These are phyloP conservation scores for Sminthurinus aureus DNA, from an alignment of 2,888 invertebrate species.

Conservation along the genomic window DNA sequence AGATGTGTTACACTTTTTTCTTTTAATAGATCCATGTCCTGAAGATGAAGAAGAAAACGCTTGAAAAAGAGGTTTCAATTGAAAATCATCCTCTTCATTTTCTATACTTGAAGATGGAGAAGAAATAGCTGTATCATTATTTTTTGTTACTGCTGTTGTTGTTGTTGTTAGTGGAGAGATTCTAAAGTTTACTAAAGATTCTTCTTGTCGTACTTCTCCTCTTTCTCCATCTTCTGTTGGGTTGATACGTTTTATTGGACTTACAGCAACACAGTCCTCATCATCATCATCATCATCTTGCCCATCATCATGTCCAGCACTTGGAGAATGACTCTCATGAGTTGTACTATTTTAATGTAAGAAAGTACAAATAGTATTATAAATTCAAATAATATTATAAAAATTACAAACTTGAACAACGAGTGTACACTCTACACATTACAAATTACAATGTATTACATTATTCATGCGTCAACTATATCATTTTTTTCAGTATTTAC, in stretches of 20 bases:
- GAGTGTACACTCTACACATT: too few relatives aligned
- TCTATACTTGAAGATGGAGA: background rate
- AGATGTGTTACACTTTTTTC: slow-evolving; percentile 46
- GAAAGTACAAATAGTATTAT: background rate
- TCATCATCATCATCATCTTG: slow-evolving; percentile 44
- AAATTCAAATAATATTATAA: background rate
- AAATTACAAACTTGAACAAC: background rate
- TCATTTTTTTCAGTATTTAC: slow-evolving; percentile 39
- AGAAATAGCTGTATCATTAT: background rate
- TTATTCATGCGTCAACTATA: background rate
- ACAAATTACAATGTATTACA: background rate
- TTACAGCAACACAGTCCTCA: background rate
- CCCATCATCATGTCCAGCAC: slow-evolving; percentile 38
- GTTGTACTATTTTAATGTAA: slow-evolving; percentile 51
- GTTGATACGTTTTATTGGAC: slow-evolving; percentile 6
- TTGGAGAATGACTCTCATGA: slow-evolving; percentile 50
- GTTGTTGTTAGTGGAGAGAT: slow-evolving; percentile 54
- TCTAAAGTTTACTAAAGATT: slow-evolving; percentile 56
- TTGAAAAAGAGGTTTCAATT: background rate
- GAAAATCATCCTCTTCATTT: background rate
- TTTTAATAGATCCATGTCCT: background rate
- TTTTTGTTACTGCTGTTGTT: background rate
- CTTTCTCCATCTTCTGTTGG: background rate
- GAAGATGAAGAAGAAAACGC: background rate
- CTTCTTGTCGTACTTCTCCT: background rate